Evolutionary conservation across 2,113 vertebrate species (phyloP).

Genomic region (Pseudolaguvia tuberculata): DNA sequence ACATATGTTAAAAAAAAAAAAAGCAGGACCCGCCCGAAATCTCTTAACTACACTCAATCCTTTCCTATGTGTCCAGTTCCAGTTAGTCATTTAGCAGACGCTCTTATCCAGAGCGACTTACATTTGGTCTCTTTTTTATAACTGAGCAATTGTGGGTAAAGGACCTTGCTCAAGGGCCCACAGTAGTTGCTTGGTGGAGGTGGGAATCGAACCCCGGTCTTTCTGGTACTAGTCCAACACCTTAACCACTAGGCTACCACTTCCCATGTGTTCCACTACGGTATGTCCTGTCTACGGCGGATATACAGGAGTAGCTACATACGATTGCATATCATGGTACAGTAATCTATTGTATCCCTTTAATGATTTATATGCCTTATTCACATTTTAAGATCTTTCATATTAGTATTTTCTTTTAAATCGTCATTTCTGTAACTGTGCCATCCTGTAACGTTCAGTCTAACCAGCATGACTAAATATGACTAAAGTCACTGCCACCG

Average conservation of each 20-base stretch:
- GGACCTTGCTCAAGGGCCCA: no score
- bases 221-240: no score
- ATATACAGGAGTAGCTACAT: conserved; percentile 28
- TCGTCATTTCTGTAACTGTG: conserved; percentile 45
- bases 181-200: no score
- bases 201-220: no score
- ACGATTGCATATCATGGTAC: conserved; percentile 41
- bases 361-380: conserved; percentile 51
- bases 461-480: conserved; percentile 32
- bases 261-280: no score
- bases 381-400: conserved; percentile 36
- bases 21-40: background rate
- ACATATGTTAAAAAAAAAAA: conserved; percentile 7
- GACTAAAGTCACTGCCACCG: conserved; percentile 12
- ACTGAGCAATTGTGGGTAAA: no score
- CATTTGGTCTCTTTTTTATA: no score
- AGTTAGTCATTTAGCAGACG: no score
- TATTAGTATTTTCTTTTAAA: conserved; percentile 22
- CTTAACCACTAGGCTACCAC: no score
- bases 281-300: conserved; percentile 17
- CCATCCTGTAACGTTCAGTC: conserved; percentile 41
- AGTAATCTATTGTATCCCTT: conserved; percentile 48
- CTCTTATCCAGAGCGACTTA: no score
- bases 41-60: background rate
- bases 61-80: conserved; percentile 5